Conservation (phyloP, 53 echinoderm and acorn worm genomes). For the Luidia sarsii region DNA sequence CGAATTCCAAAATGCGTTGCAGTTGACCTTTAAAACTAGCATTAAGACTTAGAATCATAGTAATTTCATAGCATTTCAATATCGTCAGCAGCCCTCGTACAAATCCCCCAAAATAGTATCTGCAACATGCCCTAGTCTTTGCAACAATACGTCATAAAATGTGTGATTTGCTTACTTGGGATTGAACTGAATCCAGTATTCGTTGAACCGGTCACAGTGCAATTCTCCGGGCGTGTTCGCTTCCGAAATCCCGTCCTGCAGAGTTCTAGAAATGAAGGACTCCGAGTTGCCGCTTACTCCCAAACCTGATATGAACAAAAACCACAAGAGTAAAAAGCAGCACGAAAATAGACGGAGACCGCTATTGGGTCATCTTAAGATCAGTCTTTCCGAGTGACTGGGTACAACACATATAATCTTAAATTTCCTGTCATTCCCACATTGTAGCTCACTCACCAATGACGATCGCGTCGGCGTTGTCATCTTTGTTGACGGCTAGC, state of each 20-base stretch:
- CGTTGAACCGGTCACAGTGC: not conserved
- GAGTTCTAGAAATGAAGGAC: not conserved
- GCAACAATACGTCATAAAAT: not conserved
- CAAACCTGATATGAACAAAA: too few species aligned
- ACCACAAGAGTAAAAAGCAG: too few species aligned
- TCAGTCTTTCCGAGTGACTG: too few species aligned
- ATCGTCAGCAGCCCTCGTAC: not conserved
- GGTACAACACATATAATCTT: too few species aligned
- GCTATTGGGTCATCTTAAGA: too few species aligned
- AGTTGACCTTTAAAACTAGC: too few species aligned
- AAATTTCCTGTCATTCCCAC: too few species aligned
- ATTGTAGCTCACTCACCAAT: conserved; percentile 11
- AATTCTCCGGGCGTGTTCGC: not conserved
- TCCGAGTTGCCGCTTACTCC: not conserved
- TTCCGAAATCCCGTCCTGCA: too few species aligned
- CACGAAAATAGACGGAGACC: too few species aligned
- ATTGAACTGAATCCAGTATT: conserved; percentile 37
- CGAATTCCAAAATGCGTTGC: too few species aligned
- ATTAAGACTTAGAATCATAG: not conserved
- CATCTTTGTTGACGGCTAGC: not conserved
- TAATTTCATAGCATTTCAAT: not conserved
- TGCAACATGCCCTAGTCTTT: not conserved
- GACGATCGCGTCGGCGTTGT: not conserved
- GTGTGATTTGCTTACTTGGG: not conserved
- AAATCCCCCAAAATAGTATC: not conserved